phyloP scores from a whole-genome alignment of 35 echinoderm and acorn worm species.

The Ophiothrix spiculata region DNA sequence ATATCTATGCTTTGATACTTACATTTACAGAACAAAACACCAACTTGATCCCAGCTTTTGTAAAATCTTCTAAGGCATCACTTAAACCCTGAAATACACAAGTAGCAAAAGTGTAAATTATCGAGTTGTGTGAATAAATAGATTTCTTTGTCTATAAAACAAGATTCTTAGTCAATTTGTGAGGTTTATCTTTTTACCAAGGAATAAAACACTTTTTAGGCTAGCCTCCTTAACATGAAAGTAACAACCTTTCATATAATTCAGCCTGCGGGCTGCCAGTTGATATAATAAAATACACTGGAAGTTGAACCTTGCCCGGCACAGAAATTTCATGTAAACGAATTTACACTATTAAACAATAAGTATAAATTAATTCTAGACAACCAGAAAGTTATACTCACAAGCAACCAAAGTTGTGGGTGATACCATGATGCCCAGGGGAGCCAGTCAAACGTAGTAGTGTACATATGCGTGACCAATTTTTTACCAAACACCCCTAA shows the following conservation, averaged over 20 bases:
- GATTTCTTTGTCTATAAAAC: not conserved
- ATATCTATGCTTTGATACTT: not conserved
- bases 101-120: not conserved
- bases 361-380: no score
- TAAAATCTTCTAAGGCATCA: not conserved
- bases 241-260: not conserved
- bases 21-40: not conserved
- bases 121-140: not conserved
- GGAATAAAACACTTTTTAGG: not conserved
- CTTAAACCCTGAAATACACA: not conserved
- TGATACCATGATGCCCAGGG: no score
- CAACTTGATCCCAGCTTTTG: not conserved
- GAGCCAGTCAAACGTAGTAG: no score
- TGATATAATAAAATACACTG: no score
- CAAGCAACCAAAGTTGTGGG: no score
- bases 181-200: not conserved
- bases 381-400: no score
- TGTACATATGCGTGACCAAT: no score
- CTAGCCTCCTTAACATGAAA: no score
- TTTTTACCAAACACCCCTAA: no score
- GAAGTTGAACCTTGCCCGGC: no score
- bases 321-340: no score
- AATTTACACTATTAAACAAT: no score
- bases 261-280: not conserved
- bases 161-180: not conserved